Evolutionary conservation across 1,140 invertebrate species (phyloP).

Genomic region (Orius insidiosus): DNA sequence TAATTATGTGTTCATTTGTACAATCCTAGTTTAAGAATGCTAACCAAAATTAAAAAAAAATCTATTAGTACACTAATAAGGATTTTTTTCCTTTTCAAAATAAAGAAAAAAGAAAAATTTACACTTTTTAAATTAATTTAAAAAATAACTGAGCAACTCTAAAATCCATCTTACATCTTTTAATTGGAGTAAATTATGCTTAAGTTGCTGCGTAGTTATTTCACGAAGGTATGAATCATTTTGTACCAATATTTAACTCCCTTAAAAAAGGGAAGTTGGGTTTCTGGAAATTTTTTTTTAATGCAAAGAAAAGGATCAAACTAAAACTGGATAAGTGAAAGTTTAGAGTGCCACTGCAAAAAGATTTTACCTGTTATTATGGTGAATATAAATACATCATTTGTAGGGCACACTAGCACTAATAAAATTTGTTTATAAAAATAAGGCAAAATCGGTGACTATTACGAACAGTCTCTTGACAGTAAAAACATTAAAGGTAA

Average conservation of each 20-base stretch:
- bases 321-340: background rate
- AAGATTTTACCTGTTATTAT: constrained; percentile 1
- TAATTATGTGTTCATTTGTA: constrained; percentile 2
- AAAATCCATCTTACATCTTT: too few species aligned
- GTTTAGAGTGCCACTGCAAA: background rate
- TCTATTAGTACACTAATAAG: background rate
- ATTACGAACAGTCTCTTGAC: constrained; percentile 15
- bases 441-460: constrained; percentile 17
- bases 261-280: too few species aligned
- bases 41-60: background rate
- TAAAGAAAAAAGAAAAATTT: background rate
- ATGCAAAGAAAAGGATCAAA: background rate
- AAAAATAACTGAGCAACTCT: constrained; percentile 1
- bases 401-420: constrained; percentile 4
- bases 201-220: too few species aligned
- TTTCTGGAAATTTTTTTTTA: too few species aligned
- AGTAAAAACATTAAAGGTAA: background rate
- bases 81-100: too few species aligned
- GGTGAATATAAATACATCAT: constrained; percentile 4
- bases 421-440: constrained; percentile 4
- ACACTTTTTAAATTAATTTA: background rate
- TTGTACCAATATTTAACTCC: too few species aligned
- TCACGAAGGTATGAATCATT: too few species aligned
- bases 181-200: too few species aligned
- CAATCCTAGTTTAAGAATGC: background rate